Base-by-base conservation (phyloP, 2,113 vertebrate genomes). In the Python bivittatus region DNA sequence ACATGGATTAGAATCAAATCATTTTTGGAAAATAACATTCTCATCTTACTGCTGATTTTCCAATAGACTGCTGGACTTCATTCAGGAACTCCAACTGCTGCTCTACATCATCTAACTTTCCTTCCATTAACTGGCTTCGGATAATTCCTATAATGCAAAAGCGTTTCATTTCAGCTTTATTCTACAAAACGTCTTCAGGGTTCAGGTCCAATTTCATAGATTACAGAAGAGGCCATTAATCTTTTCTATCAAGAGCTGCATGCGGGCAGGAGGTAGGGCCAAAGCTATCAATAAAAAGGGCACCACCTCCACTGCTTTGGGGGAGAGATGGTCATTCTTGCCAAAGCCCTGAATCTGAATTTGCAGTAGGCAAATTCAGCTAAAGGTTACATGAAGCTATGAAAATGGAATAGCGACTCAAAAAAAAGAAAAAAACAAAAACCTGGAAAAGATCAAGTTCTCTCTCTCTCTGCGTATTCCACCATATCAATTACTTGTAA, bases 31-130 rank as follows among this genome's bases (percentile, higher is more conserved):
- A 84, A 11, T 23, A 95, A 42, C 27, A 91, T 27, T 42, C 91
- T 92, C n/a, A 33, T 38, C 90, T 94, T 97, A 99, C 99, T 97
- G 97, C 98, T 79, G 98, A 99, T 97, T 99, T 99, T 93, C 98
- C 99, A 95, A 99, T 98, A 56, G 99, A 98, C 85, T 99, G 98
- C 44, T 99, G 98, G 96, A 99, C 97, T 97, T 99, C 99, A 93
- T 97, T 98, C 58, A 99, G 98, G 94, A 99, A 99, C 95, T 99
- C 99, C 90, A 99, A 89, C 91, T 99, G 99, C 89, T 99, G 98
- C 91, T 99, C 98, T n/a, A 99, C 99, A 1, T 99, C 99, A 60
- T 99, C 98, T 86, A 99, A 92, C 0, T 98, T 98, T 4, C 98
- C 98, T 94, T 99, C 98, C 53, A 98, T 97, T 91, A 99, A 96